These are phyloP conservation scores for Diachrysia chrysitis DNA, from an alignment of 2,888 invertebrate genomes.

Conservation along the genomic window DNA sequence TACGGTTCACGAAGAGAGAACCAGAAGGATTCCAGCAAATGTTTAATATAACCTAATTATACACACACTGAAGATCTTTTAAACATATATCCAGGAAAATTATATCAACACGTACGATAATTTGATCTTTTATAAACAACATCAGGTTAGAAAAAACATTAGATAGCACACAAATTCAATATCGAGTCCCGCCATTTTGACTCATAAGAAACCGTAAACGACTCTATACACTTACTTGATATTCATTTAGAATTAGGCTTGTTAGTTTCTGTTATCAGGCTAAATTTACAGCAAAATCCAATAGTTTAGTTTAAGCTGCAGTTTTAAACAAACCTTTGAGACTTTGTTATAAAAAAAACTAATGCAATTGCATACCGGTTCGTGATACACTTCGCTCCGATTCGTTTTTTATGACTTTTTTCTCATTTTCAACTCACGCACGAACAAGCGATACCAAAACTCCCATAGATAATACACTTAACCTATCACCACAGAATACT, in stretches of 20 bases:
- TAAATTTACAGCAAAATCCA: background rate
- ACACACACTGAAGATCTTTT: background rate
- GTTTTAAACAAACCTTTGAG: background rate
- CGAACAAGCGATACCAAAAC: background rate
- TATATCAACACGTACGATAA: background rate
- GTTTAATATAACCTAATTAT: background rate
- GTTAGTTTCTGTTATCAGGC: background rate
- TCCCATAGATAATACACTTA: too few relatives aligned
- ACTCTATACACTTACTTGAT: constrained; percentile 9
- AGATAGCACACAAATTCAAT: constrained; percentile 28
- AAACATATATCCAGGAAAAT: too few relatives aligned
- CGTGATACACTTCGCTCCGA: background rate
- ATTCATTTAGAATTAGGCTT: constrained; percentile 1
- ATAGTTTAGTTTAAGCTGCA: background rate
- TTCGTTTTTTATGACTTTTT: background rate
- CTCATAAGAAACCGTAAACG: constrained; percentile 31
- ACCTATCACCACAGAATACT: too few relatives aligned
- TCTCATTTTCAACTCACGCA: background rate
- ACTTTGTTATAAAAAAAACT: background rate
- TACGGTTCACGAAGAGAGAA: background rate
- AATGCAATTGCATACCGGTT: background rate
- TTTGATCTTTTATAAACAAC: background rate
- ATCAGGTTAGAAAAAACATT: background rate
- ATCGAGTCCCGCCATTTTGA: constrained; percentile 71
- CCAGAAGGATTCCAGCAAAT: background rate